Conservation (phyloP, 2,113 vertebrate genomes). For the Scolopax mira region DNA sequence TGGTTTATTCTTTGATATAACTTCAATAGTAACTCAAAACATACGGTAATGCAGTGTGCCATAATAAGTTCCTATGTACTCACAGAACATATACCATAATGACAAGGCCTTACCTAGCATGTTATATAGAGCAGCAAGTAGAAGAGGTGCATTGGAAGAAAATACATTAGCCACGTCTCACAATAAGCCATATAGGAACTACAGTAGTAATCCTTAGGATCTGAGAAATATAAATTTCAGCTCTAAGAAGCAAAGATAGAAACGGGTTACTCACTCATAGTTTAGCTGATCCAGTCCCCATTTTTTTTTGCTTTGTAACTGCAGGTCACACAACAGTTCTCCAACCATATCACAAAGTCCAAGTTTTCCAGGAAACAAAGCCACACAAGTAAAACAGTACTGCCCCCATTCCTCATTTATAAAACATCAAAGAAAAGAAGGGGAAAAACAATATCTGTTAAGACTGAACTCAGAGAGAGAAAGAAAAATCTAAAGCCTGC, state of each 20-base stretch:
- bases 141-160: neutral
- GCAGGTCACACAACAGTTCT: neutral
- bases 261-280: neutral
- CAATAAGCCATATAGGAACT: neutral
- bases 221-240: neutral
- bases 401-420: neutral
- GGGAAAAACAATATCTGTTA: neutral
- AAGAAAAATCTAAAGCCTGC: neutral
- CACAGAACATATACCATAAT: neutral
- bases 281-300: neutral
- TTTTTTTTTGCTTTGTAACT: neutral
- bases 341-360: neutral
- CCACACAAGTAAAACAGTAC: neutral
- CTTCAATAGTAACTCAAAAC: neutral
- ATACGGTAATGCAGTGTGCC: neutral
- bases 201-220: neutral
- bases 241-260: neutral
- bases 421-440: neutral
- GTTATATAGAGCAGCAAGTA: accelerated
- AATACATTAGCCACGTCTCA: neutral
- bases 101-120: neutral
- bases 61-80: neutral
- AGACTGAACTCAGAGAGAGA: neutral
- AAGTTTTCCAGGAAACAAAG: neutral
- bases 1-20: neutral